A percentile compares a stretch with the other conserved stretches of the same genome.
Evolutionary conservation across 2,113 vertebrate species (phyloP).

Genomic region (Columba janthina): DNA sequence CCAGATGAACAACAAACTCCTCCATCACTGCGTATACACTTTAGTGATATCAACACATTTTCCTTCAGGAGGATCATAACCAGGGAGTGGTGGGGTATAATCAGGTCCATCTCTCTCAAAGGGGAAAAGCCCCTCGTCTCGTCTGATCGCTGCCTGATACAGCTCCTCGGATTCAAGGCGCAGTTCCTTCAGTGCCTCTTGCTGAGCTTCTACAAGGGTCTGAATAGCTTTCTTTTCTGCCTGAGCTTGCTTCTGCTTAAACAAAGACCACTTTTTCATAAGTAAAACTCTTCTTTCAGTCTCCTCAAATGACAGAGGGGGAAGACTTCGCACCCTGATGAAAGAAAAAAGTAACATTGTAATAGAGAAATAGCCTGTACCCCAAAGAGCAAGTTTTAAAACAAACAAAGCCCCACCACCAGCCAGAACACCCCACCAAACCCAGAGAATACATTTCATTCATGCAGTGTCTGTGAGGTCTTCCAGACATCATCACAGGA

Average conservation of each 20-base stretch:
- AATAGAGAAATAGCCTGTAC: background rate
- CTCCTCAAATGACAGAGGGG: constrained; percentile 79
- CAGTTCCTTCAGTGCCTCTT: constrained; percentile 86
- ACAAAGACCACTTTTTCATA: constrained; percentile 86
- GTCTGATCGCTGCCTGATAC: constrained; percentile 80
- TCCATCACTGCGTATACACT: constrained; percentile 82
- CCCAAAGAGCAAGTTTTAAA: background rate
- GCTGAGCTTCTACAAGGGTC: constrained; percentile 81
- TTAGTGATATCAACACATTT: constrained; percentile 87
- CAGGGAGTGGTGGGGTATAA: constrained; percentile 80
- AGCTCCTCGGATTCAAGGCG: constrained; percentile 84
- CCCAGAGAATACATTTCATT: background rate
- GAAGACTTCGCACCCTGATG: constrained; percentile 76
- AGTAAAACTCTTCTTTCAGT: constrained; percentile 85
- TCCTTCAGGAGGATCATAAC: constrained; percentile 88
- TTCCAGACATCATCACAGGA: background rate
- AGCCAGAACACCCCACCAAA: fast-evolving
- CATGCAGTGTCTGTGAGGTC: background rate
- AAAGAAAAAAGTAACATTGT: background rate
- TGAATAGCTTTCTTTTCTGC: constrained; percentile 77
- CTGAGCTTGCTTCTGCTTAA: constrained; percentile 84
- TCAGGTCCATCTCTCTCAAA: constrained; percentile 83
- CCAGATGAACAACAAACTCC: background rate
- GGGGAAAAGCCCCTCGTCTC: constrained; percentile 83
- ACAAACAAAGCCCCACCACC: background rate